A percentile compares a stretch with the other conserved stretches of the same genome.
Evolutionary conservation across 2,797 vertebrate genomes (phyloP).

Genomic region (Chelonia mydas): DNA sequence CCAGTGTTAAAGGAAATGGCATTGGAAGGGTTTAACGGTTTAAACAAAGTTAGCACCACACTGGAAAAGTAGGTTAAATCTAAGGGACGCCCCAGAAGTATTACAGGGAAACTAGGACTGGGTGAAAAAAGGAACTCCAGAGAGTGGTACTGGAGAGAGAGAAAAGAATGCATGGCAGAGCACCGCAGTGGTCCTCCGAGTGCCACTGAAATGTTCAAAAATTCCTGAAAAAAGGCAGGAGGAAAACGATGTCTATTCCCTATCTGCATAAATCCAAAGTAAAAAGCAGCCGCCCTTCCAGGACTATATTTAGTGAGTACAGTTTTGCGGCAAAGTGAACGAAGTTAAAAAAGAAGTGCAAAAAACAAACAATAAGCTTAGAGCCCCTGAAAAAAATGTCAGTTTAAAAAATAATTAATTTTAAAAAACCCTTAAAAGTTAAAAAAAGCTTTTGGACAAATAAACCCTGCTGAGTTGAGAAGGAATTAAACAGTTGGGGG

Average conservation of each 20-base stretch:
- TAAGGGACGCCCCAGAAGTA: no score
- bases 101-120: not conserved
- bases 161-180: not conserved
- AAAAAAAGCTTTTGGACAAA: not conserved
- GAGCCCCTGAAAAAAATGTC: not conserved
- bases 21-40: not conserved
- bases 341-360: not conserved
- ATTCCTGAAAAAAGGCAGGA: not conserved
- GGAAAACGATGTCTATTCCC: not conserved
- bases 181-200: not conserved
- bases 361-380: not conserved
- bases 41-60: not conserved
- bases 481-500: not conserved
- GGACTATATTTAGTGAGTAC: not conserved
- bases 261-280: not conserved
- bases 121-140: not conserved
- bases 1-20: not conserved
- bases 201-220: not conserved
- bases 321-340: not conserved
- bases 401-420: not conserved
- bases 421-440: not conserved
- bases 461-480: not conserved
- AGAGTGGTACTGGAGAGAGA: not conserved
- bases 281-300: not conserved
- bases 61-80: not conserved